Evolutionary conservation across 2,888 invertebrate genomes (phyloP).

Genomic region (Thera britannica): DNA sequence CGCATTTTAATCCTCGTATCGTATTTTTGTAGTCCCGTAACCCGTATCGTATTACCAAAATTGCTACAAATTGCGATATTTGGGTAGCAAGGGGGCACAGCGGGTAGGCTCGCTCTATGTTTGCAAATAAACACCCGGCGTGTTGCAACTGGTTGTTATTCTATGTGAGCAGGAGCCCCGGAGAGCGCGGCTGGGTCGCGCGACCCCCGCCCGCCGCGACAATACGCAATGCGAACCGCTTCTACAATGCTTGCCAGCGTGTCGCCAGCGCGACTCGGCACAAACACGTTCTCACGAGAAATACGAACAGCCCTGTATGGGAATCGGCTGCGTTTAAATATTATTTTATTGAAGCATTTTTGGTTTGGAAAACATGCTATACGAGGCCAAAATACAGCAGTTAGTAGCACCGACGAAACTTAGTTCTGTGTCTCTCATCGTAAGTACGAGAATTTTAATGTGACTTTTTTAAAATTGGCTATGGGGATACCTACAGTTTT

Average conservation of each 20-base stretch:
- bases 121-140: slow-evolving; percentile 84
- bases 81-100: slow-evolving; percentile 54
- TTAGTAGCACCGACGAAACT: not conserved
- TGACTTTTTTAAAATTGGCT: too few relatives aligned
- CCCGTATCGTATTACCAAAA: slow-evolving; percentile 70
- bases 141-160: slow-evolving; percentile 42
- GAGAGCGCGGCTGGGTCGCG: slow-evolving; percentile 14
- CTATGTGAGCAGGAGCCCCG: slow-evolving; percentile 26
- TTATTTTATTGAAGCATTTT: slow-evolving; percentile 7
- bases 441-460: not conserved
- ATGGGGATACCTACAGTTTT: too few relatives aligned
- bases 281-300: slow-evolving; percentile 71
- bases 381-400: too few relatives aligned
- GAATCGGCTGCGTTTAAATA: slow-evolving; percentile 25
- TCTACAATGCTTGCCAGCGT: slow-evolving; percentile 72
- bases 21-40: slow-evolving; percentile 48
- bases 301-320: slow-evolving; percentile 54
- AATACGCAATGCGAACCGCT: slow-evolving; percentile 50
- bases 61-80: slow-evolving; percentile 73
- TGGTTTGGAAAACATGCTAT: not conserved
- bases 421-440: not conserved
- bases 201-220: slow-evolving; percentile 36
- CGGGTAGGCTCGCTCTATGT: slow-evolving; percentile 73
- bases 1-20: slow-evolving; percentile 30
- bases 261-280: slow-evolving; percentile 56